Conservation (phyloP, 2,113 vertebrate species). For the Ornithorhynchus anatinus region DNA sequence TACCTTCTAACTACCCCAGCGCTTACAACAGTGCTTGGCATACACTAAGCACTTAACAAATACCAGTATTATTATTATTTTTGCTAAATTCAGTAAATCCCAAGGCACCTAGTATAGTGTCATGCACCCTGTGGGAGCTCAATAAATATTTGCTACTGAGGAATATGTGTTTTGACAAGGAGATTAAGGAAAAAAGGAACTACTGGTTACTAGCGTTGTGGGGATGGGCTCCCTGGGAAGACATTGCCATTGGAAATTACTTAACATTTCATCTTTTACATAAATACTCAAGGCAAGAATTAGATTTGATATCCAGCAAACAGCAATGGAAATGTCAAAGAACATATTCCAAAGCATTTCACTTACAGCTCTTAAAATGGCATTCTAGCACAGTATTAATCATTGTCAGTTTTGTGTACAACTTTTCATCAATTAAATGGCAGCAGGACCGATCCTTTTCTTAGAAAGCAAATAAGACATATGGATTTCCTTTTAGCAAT, state of each 20-base stretch:
- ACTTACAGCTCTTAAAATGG: conserved; percentile 53
- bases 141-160: conserved; percentile 21
- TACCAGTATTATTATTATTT: too few relatives aligned
- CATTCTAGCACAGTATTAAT: conserved; percentile 44
- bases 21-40: too few relatives aligned
- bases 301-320: conserved; percentile 56
- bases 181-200: conserved; percentile 26
- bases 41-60: too few relatives aligned
- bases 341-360: conserved; percentile 46
- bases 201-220: conserved; percentile 21
- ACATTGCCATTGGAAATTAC: conserved; percentile 57
- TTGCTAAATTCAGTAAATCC: too few relatives aligned
- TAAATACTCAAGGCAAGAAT: conserved; percentile 50
- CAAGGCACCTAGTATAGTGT: too few relatives aligned
- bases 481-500: conserved; percentile 57
- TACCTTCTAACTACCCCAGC: too few relatives aligned
- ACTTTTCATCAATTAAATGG: conserved; percentile 58
- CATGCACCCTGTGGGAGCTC: background rate
- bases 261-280: conserved; percentile 42
- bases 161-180: conserved; percentile 27
- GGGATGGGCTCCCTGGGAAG: conserved; percentile 36
- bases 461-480: conserved; percentile 40
- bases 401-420: conserved; percentile 48
- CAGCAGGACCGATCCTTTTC: conserved; percentile 35
- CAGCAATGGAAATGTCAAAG: conserved; percentile 54